Evolutionary conservation across 2,113 vertebrate species (phyloP).

Genomic region (Cnemophilus loriae): DNA sequence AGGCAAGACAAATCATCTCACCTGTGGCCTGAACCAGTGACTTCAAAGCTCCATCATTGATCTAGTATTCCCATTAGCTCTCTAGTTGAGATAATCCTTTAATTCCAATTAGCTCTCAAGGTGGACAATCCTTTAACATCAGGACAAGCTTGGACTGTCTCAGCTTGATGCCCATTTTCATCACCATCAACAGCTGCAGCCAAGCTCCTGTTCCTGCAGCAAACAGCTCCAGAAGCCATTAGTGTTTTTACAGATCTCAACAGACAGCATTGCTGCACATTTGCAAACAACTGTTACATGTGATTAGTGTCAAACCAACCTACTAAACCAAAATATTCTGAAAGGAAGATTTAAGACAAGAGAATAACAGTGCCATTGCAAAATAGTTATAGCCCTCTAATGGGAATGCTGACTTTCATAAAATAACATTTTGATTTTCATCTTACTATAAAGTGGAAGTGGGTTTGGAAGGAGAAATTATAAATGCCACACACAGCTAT

Average conservation of each 20-base stretch:
- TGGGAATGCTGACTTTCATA: neutral
- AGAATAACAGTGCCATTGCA: neutral
- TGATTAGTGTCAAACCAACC: constrained; percentile 7
- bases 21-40: neutral
- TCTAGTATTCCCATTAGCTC: neutral
- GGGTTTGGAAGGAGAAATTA: neutral
- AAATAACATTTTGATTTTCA: neutral
- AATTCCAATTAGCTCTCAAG: constrained; percentile 4
- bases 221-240: neutral
- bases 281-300: constrained; percentile 21
- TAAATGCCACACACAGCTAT: neutral
- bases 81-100: neutral
- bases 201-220: constrained; percentile 1
- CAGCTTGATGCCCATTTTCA: neutral
- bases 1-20: neutral
- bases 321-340: neutral
- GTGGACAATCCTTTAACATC: constrained; percentile 1
- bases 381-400: neutral
- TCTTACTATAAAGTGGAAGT: neutral
- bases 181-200: constrained; percentile 7
- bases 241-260: constrained; percentile 14
- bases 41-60: neutral
- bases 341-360: neutral
- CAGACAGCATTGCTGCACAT: constrained; percentile 39
- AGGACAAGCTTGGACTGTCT: neutral